Conservation (phyloP, 2,888 invertebrate genomes). For the Neoitamus cyanurus region DNA sequence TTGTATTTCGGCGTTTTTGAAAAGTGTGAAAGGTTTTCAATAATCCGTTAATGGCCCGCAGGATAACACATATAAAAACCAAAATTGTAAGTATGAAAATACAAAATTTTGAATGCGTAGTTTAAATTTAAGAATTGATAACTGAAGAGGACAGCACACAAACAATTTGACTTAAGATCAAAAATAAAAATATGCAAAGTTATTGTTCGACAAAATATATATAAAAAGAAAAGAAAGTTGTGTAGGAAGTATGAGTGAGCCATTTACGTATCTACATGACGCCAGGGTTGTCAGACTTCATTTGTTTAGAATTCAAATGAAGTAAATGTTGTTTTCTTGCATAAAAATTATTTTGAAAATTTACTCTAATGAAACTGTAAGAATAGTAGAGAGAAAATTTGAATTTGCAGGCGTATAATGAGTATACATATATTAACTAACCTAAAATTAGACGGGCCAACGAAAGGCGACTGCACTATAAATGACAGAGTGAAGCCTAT, state of each 20-base stretch:
- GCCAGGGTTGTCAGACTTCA: neutral
- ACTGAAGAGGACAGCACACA: no score
- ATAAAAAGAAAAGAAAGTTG: neutral
- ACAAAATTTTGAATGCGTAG: no score
- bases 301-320: neutral
- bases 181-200: no score
- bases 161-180: no score
- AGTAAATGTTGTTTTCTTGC: neutral
- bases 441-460: neutral
- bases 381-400: neutral
- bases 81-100: neutral
- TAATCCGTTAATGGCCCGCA: neutral
- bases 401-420: neutral
- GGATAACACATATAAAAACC: neutral
- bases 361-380: neutral
- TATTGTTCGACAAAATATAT: no score
- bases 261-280: neutral
- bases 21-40: neutral
- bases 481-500: conserved; percentile 10
- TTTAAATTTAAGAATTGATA: no score
- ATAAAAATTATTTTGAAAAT: neutral
- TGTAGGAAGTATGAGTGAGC: neutral
- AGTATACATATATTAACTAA: neutral
- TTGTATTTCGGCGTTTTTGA: neutral
- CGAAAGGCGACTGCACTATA: neutral